Evolutionary conservation across 2,888 invertebrate species (phyloP), one percentile per base, ranked within the genome.

Genomic region (Palloptera scutellata): DNA sequence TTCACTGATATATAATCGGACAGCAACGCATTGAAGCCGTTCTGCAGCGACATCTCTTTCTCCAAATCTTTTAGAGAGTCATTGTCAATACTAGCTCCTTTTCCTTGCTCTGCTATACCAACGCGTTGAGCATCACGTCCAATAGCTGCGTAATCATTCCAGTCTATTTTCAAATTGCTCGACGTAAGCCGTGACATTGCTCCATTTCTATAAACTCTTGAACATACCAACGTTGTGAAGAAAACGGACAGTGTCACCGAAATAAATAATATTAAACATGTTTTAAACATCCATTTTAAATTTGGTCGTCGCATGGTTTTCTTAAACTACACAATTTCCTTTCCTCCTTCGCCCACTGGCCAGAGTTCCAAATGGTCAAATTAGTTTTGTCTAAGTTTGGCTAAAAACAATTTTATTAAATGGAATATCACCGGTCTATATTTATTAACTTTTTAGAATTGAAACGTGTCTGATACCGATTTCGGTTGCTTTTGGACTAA

Each of bases 21-120:
- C n/a, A 95, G 87, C 0, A 93, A 91, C 0, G 93, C 98, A 83
- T 97, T 97, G 83, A 97, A 98, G 0, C 98, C 98, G 83, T 98
- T 97, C 17, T 91, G 91, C 78, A 90, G 88, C 80, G 93, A 97
- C 30, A 96, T 81, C 61, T 87, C 83, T 55, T 91, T 88, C 79
- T 94, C 93, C 59, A 88, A 76, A 0, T 84, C 83, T 41, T 73
- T 73, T 42, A 76, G 74, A 12, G 88, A 87, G 11, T 90, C 89
- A 13, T 88, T 85, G 11, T 87, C 82, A 6, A 93, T 84, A 73
- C 87, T 86, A 0, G 91, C 91, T 0, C 91, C 87, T 67, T 85
- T 83, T 0, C 94, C 94, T 53, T 92, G 91, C 77, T 94, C 94
- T 0, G 94, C 94, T 8, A 88, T 84, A 12, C 93, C 92, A 59